A percentile compares a stretch with the other conserved stretches of the same genome.
Evolutionary conservation across 2,113 vertebrate genomes (phyloP).

Genomic region (Tyto alba): DNA sequence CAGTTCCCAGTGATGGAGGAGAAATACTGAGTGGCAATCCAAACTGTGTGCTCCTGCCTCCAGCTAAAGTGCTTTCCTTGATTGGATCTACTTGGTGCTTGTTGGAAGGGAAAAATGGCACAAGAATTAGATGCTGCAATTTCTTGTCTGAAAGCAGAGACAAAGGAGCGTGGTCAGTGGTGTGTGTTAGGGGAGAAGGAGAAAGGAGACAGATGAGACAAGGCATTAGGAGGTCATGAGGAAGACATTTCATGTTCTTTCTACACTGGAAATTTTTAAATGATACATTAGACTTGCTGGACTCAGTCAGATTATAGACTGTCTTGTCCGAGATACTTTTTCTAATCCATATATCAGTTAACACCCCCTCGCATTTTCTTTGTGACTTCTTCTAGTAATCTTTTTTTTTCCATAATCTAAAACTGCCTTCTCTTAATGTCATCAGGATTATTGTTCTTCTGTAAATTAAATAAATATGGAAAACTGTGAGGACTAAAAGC

Average conservation of each 20-base stretch:
- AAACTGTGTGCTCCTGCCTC: background rate
- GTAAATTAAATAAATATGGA: background rate
- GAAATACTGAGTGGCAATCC: background rate
- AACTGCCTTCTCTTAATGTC: background rate
- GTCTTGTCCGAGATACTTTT: background rate
- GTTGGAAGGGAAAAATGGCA: rapidly evolving
- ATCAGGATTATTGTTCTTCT: background rate
- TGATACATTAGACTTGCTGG: background rate
- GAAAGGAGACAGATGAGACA: background rate
- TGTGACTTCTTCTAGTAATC: background rate
- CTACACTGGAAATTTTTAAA: background rate
- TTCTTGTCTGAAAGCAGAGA: background rate
- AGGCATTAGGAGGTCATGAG: background rate
- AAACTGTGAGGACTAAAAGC: background rate
- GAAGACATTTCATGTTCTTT: background rate
- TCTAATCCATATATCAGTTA: background rate
- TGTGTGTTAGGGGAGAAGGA: background rate
- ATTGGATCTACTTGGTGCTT: background rate
- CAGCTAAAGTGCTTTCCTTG: background rate
- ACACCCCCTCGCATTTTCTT: background rate
- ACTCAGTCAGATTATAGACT: background rate
- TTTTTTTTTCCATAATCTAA: background rate
- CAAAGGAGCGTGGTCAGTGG: background rate
- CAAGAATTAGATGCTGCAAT: background rate
- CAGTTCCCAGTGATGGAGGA: background rate